Evolutionary conservation across 2,888 invertebrate species (phyloP), one percentile per base, ranked within the genome.

Genomic region (Aromia moschata): DNA sequence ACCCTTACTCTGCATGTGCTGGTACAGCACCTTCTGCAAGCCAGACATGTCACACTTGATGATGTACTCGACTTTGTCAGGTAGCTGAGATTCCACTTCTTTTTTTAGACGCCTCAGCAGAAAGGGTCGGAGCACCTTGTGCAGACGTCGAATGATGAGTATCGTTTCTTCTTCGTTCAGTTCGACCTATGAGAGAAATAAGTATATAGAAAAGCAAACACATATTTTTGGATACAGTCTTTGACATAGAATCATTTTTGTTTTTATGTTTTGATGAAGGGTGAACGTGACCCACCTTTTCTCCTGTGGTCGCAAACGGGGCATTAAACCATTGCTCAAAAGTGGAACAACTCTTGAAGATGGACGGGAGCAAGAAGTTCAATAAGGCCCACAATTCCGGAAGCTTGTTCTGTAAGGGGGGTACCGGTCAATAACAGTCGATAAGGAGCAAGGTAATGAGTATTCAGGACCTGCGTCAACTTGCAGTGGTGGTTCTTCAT

Each of bases 401-500:
- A 71, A 99, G 84, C 82, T 98, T 98, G 82, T 98, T 98, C 84
- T 97, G 97, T 60, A 98, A 83, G n/a, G 10, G 98, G 98, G 40
- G 98, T 98, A 67, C 98, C 98, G 1, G 99, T 99, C 2, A 99
- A 85, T 10, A 99, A 85, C 54, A 99, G 83, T 36, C 99, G 90
- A 82, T 98, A 96, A 2, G 98, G 96, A 2, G 98, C 98, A 67
- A 91, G 86, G 82, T 98, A 98, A 83, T 96, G 96, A n/a, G 97
- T 97, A 82, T 99, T 99, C 54, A 99, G 84, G 16, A 94, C 94
- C 81, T 97, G 95, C 0, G 99, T 99, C 71, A 99, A 84, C 82
- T 99, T 99, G 84, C 98, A 99, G 80, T 99, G 98, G 82, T 99
- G 98, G 83, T 99, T 99, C 85, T 99, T 99, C 98, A 99, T 99